phyloP scores from a whole-genome alignment of 2,888 invertebrate species.

The Siphlonurus alternatus region DNA sequence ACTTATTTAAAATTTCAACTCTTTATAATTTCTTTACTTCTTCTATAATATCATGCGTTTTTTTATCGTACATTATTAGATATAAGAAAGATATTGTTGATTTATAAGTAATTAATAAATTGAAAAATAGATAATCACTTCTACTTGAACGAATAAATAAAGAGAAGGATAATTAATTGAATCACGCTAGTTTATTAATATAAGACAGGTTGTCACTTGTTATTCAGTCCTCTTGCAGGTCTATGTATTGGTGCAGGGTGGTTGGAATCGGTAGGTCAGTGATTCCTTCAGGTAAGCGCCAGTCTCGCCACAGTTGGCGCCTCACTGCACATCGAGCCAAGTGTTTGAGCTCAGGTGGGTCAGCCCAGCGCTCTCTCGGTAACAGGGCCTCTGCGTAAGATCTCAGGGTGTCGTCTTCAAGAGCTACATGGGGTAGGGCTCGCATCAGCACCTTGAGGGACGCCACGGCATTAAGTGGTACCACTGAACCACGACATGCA shows the following conservation, averaged over 20 bases:
- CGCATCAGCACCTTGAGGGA: slow-evolving; percentile 48
- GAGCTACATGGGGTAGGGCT: slow-evolving; percentile 24
- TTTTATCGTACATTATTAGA: no score
- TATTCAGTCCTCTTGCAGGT: slow-evolving; percentile 48
- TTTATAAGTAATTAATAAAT: no score
- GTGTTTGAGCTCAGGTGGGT: slow-evolving; percentile 56
- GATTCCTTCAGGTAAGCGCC: slow-evolving; percentile 59
- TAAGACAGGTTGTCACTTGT: no score
- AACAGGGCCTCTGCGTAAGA: slow-evolving; percentile 25
- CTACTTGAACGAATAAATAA: no score
- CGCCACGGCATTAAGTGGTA: slow-evolving; percentile 33
- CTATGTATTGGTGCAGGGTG: slow-evolving; percentile 49
- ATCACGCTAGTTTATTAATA: not conserved
- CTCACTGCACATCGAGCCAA: slow-evolving; percentile 55
- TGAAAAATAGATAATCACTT: no score
- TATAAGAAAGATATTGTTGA: no score
- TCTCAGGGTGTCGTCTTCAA: slow-evolving; percentile 25
- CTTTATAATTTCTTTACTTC: no score
- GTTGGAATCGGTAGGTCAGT: slow-evolving; percentile 43
- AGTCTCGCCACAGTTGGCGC: slow-evolving; percentile 43
- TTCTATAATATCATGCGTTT: no score
- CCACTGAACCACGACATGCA: not conserved
- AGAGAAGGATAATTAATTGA: no score
- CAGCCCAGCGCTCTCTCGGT: slow-evolving; percentile 9
- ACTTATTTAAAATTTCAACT: no score